These are phyloP conservation scores for Brachionus calyciflorus DNA, from an alignment of 1,140 invertebrate genomes.

Conservation along the genomic window DNA sequence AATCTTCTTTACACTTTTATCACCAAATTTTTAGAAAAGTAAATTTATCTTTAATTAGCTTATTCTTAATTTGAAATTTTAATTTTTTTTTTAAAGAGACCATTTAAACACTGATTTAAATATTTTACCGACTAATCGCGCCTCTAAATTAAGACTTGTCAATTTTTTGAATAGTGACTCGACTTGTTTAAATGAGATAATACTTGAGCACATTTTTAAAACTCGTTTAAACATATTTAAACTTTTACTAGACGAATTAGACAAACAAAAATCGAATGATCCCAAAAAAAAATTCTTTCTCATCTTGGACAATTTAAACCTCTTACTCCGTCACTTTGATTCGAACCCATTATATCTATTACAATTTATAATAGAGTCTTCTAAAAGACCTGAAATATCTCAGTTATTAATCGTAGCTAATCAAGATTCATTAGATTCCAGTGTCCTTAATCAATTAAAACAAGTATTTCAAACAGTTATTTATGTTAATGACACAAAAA, in stretches of 20 bases:
- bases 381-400: background rate
- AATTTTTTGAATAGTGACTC: background rate
- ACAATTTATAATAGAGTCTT: conserved; percentile 22
- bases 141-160: background rate
- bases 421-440: background rate
- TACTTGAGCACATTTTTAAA: background rate
- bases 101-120: conserved; percentile 10
- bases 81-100: too few relatives aligned
- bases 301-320: conserved; percentile 20
- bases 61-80: too few relatives aligned
- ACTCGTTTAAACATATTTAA: background rate
- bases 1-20: conserved; percentile 11
- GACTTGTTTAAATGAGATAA: background rate
- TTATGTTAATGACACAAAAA: conserved; percentile 14
- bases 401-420: background rate
- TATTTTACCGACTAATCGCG: background rate
- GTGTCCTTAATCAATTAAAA: background rate
- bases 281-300: conserved; percentile 6
- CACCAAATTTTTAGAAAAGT: conserved; percentile 13
- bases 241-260: background rate
- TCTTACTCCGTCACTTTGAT: conserved; percentile 7
- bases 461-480: conserved; percentile 15
- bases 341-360: conserved; percentile 1
- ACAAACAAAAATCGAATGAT: background rate
- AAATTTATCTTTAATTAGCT: too few relatives aligned